Evolutionary conservation across 2,888 invertebrate genomes (phyloP).

Genomic region (Mimachlamys varia): DNA sequence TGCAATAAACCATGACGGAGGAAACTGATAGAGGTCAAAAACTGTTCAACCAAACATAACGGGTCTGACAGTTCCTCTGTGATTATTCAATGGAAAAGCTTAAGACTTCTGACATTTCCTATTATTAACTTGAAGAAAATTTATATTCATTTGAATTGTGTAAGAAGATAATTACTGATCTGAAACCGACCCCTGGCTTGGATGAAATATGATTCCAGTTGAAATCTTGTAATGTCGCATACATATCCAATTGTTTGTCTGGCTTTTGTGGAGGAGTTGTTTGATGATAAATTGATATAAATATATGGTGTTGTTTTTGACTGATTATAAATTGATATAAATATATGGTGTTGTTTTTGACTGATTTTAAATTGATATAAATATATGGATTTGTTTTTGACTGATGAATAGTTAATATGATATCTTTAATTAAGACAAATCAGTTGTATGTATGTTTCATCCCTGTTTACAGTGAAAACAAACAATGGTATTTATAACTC

Average conservation of each 20-base stretch:
- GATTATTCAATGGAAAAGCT: neutral
- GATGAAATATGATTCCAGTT: neutral
- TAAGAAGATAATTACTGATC: constrained; percentile 10
- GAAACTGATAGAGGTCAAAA: neutral
- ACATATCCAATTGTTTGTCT: neutral
- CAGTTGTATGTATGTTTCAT: neutral
- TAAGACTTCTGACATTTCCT: neutral
- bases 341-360: neutral
- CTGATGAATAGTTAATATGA: neutral
- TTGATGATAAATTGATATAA: neutral
- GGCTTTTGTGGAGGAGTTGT: neutral
- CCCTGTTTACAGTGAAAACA: no score
- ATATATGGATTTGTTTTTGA: neutral
- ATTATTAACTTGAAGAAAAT: constrained; percentile 12
- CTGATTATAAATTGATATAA: neutral
- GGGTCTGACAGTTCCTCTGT: neutral
- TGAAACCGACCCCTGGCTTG: constrained; percentile 16
- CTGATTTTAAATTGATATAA: neutral
- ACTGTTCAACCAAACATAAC: neutral
- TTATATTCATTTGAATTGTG: constrained; percentile 23
- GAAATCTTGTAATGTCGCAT: neutral
- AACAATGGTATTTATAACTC: no score
- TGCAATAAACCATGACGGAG: neutral
- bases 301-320: neutral
- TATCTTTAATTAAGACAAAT: neutral